Evolutionary conservation across 2,113 vertebrate species (phyloP).

Genomic region (Hyperoodon ampullatus): DNA sequence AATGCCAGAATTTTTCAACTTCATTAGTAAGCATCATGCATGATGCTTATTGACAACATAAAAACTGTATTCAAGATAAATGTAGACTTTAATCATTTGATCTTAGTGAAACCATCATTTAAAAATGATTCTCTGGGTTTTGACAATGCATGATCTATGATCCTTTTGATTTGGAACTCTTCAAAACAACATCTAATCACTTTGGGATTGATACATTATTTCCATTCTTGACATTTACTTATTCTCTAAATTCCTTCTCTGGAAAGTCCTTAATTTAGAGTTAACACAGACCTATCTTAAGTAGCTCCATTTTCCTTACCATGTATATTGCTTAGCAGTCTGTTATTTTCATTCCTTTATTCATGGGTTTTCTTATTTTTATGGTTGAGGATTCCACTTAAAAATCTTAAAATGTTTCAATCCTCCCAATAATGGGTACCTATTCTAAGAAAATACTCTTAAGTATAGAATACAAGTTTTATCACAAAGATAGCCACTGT

Average conservation of each 20-base stretch:
- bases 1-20: slow-evolving; percentile 16
- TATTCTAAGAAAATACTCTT: not conserved
- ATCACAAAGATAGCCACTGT: not conserved
- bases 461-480: not conserved
- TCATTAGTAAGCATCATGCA: slow-evolving; percentile 26
- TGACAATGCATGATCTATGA: not conserved
- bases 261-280: not conserved
- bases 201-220: not conserved
- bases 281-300: not conserved
- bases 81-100: slow-evolving; percentile 15
- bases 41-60: slow-evolving; percentile 25
- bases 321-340: not conserved
- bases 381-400: not conserved
- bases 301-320: not conserved
- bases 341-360: not conserved
- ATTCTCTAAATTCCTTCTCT: not conserved
- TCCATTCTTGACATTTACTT: slow-evolving; percentile 23
- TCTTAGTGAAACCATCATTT: slow-evolving; percentile 7
- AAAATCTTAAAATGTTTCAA: not conserved
- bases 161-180: slow-evolving; percentile 15
- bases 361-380: not conserved
- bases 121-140: not conserved
- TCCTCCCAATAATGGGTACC: not conserved
- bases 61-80: slow-evolving; percentile 42
- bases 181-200: not conserved